Evolutionary conservation across 2,888 invertebrate species (phyloP).

Genomic region (Eulithis testata): DNA sequence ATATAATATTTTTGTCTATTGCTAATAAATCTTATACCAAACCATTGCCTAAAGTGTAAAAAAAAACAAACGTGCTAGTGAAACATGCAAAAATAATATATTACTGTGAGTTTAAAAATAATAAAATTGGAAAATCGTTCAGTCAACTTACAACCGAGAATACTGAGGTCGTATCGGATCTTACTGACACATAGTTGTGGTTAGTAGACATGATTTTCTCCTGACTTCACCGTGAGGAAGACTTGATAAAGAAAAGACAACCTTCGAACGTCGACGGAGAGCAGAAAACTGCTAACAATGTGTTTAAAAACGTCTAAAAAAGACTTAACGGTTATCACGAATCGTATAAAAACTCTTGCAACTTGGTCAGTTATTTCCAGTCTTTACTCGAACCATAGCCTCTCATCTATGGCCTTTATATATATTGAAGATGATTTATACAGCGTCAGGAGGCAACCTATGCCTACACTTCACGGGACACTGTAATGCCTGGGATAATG

Average conservation of each 20-base stretch:
- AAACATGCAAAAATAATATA: slow-evolving; percentile 20
- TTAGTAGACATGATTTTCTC: slow-evolving; percentile 2
- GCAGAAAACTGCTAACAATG: no score
- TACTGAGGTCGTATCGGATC: slow-evolving; percentile 25
- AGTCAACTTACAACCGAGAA: slow-evolving; percentile 32
- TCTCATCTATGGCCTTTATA: no score
- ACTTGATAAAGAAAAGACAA: neutral
- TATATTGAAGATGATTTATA: no score
- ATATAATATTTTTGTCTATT: slow-evolving; percentile 12
- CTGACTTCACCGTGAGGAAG: neutral
- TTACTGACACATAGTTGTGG: neutral
- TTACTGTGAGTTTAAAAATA: slow-evolving; percentile 7
- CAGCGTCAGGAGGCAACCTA: no score
- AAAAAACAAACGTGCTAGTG: slow-evolving; percentile 29
- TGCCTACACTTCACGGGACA: no score
- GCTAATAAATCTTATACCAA: slow-evolving; percentile 23
- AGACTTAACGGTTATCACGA: no score
- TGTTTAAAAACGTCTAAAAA: no score
- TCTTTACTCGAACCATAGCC: no score
- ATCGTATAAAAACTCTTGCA: no score
- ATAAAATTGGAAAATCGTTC: slow-evolving; percentile 24
- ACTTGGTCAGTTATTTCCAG: no score
- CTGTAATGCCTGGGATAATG: no score
- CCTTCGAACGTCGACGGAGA: no score
- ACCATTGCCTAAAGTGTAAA: slow-evolving; percentile 24